These are phyloP conservation scores for Nematolebias whitei DNA, from an alignment of 2,113 vertebrate species.

Conservation along the genomic window DNA sequence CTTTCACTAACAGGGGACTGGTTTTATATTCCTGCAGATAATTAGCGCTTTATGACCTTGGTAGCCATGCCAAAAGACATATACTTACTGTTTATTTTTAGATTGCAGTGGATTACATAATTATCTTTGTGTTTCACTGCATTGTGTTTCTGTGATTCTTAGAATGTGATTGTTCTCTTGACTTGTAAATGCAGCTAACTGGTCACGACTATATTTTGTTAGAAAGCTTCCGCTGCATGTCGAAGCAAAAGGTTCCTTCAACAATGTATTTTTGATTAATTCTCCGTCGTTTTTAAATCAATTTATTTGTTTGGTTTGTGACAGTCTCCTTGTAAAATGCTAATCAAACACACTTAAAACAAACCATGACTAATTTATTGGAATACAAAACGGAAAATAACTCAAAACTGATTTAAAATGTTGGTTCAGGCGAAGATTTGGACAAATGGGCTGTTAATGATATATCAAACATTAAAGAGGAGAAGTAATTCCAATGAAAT, in stretches of 20 bases:
- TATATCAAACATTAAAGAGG: not conserved
- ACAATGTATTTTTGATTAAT: not conserved
- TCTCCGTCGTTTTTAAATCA: not conserved
- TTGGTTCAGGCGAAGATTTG: not conserved
- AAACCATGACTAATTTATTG: not conserved
- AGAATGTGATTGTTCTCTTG: constrained; percentile 60
- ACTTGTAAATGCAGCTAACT: constrained; percentile 42
- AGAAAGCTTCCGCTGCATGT: constrained; percentile 26
- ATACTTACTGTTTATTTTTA: constrained; percentile 65
- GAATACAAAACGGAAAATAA: constrained; percentile 3
- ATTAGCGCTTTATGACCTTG: constrained; percentile 66
- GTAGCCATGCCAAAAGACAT: constrained; percentile 62
- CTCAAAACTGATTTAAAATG: not conserved
- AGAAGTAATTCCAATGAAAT: not conserved
- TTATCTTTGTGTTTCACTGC: constrained; percentile 69
- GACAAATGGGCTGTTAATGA: not conserved
- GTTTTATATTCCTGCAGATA: constrained; percentile 48
- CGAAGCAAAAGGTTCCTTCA: constrained; percentile 19
- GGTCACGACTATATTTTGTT: not conserved
- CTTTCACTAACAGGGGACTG: constrained; percentile 33
- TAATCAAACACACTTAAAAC: not conserved
- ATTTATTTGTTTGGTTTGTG: not conserved
- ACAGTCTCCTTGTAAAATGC: not conserved
- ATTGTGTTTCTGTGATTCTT: constrained; percentile 56
- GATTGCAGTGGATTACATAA: constrained; percentile 64